phyloP scores from a whole-genome alignment of 1,140 invertebrate species.

The Plectus sambesii region DNA sequence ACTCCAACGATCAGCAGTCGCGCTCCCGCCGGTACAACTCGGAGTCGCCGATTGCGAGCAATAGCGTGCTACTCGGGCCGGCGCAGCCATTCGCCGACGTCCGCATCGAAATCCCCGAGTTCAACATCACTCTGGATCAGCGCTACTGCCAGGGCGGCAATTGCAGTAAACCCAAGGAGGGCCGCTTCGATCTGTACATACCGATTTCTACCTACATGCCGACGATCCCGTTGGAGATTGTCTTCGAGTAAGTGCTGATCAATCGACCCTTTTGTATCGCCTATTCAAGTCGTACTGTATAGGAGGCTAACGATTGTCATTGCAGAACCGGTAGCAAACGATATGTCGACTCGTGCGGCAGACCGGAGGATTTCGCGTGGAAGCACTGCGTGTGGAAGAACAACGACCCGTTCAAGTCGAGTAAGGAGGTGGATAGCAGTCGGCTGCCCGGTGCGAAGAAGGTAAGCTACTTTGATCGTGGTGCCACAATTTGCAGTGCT shows the following conservation, averaged over 20 bases:
- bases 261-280: background rate
- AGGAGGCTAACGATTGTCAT: too few species aligned
- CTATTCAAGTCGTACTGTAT: too few species aligned
- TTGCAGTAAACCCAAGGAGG: constrained; percentile 29
- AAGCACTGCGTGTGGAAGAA: constrained; percentile 4
- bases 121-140: constrained; percentile 37
- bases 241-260: constrained; percentile 27
- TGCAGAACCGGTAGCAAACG: too few species aligned
- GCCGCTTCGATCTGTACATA: constrained; percentile 38
- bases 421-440: background rate
- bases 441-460: background rate
- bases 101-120: constrained; percentile 8
- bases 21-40: too few species aligned
- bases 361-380: constrained; percentile 11
- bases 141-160: constrained; percentile 34
- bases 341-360: too few species aligned
- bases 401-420: background rate
- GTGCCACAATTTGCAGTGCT: constrained; percentile 1
- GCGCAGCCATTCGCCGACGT: too few species aligned
- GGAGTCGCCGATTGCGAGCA: too few species aligned
- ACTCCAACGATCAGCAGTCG: too few species aligned
- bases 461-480: background rate
- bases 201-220: constrained; percentile 38
- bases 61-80: too few species aligned
- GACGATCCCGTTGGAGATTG: constrained; percentile 31